phyloP scores from a whole-genome alignment of 1,140 invertebrate genomes.

The Calosoma granatense region DNA sequence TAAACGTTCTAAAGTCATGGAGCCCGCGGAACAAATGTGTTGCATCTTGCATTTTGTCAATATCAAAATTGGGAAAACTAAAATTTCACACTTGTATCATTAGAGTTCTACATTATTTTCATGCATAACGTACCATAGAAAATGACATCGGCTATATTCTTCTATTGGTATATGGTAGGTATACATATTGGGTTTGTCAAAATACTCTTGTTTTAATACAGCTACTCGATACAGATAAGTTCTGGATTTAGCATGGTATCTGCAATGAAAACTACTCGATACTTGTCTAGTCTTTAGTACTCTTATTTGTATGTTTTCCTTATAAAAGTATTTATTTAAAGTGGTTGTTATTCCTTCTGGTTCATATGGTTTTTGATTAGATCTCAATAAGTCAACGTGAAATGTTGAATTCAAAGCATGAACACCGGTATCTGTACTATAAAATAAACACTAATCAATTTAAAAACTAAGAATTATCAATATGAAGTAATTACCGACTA shows the following conservation, averaged over 20 bases:
- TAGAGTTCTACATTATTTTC: conserved; percentile 12
- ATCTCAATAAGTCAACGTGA: conserved; percentile 48
- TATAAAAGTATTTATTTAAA: conserved; percentile 48
- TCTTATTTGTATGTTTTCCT: conserved; percentile 41
- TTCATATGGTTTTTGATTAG: conserved; percentile 37
- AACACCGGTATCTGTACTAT: conserved; percentile 62
- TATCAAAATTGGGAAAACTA: conserved; percentile 45
- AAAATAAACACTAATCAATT: conserved; percentile 20
- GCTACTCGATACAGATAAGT: conserved; percentile 58
- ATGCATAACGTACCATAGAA: conserved; percentile 34
- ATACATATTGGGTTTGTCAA: conserved; percentile 22
- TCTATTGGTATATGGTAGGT: conserved; percentile 39
- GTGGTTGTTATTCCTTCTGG: conserved; percentile 31
- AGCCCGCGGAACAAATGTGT: conserved; percentile 45
- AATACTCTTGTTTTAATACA: conserved; percentile 28
- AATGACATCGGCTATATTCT: conserved; percentile 41
- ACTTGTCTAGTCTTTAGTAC: conserved; percentile 45
- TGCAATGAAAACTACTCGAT: conserved; percentile 46
- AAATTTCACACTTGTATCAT: conserved; percentile 20
- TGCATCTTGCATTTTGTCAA: conserved; percentile 43
- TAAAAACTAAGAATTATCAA: conserved; percentile 11
- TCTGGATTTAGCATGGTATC: conserved; percentile 44
- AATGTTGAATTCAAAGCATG: conserved; percentile 53
- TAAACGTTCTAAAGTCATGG: conserved; percentile 63
- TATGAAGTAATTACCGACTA: conserved; percentile 45